phyloP scores from a whole-genome alignment of 1,140 invertebrate species.

The Heterodera carotae region DNA sequence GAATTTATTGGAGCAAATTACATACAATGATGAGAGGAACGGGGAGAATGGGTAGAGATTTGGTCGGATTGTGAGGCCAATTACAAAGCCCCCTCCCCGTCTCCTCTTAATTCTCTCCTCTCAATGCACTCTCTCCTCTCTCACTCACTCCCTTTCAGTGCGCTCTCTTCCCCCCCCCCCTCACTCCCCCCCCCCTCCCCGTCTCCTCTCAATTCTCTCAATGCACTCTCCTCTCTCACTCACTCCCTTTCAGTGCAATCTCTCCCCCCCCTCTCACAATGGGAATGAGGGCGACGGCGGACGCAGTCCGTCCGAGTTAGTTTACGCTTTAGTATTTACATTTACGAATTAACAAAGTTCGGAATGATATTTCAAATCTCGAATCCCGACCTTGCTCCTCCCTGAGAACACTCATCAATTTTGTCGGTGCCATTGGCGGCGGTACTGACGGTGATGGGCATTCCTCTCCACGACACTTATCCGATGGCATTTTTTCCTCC shows the following conservation, averaged over 20 bases:
- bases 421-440: constrained; percentile 23
- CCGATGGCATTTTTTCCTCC: constrained; percentile 13
- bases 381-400: constrained; percentile 12
- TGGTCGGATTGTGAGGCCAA: background rate
- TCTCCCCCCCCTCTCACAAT: too few species aligned
- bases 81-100: background rate
- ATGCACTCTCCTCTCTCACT: too few species aligned
- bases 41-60: too few species aligned
- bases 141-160: too few species aligned
- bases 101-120: background rate
- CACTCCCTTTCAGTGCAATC: too few species aligned
- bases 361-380: background rate
- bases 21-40: background rate
- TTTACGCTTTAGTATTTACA: too few species aligned
- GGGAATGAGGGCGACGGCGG: background rate
- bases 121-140: too few species aligned
- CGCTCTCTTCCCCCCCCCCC: too few species aligned
- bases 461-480: background rate
- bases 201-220: background rate
- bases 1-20: background rate
- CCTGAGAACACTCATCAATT: constrained; percentile 11
- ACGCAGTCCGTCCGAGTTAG: background rate
- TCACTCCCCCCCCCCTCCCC: too few species aligned
- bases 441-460: constrained; percentile 23
- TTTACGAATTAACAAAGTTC: background rate